Evolutionary conservation across 2,888 invertebrate species (phyloP), one percentile per base, ranked within the genome.

Genomic region (Ophioninae sp.): DNA sequence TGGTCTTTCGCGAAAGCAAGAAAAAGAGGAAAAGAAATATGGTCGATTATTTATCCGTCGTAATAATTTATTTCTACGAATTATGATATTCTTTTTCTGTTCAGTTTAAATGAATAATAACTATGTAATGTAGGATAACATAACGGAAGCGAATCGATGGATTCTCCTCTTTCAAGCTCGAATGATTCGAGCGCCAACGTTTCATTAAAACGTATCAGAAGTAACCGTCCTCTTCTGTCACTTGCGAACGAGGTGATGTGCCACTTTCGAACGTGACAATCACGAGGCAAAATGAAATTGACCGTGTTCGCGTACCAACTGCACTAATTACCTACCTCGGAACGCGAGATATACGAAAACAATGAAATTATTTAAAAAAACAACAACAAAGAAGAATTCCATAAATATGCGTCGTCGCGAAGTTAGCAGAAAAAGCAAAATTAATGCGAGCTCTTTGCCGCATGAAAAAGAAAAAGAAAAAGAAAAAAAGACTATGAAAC

Each of bases 391-490:
- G 23, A 13, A 61, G n/a, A 68, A 77, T 22, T 64, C 65, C 63
- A 37, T 69, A 68, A 74, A 82, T 78, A 73, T 67, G 41, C 59
- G 61, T 63, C 65, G 69, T 63, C 56, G 22, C 39, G 22, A 75
- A 82, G n/a, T 80, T 67, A 59, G 71, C 56, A 72, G 13, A 73
- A 81, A 82, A 79, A 80, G 80, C 59, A 69, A 80, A 84, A 85
- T 85, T 84, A 84, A 85, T 85, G 82, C 82, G 73, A 82, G 81
- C 76, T 61, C 65, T 67, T 84, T 84, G 84, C 82, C 78, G 76
- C 81, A 79, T 69, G 82, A 82, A 83, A 79, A 37, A 30, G 30
- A 23, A 59, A 39, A 37, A 37, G 39, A 20, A 58, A 44, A 61
- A 64, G 9, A 58, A 44, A 61, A 64, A 78, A 67, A 84, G 83